Evolutionary conservation across 2,888 invertebrate genomes (phyloP), one percentile per base, ranked within the genome.

Genomic region (Pachymerium ferrugineum): DNA sequence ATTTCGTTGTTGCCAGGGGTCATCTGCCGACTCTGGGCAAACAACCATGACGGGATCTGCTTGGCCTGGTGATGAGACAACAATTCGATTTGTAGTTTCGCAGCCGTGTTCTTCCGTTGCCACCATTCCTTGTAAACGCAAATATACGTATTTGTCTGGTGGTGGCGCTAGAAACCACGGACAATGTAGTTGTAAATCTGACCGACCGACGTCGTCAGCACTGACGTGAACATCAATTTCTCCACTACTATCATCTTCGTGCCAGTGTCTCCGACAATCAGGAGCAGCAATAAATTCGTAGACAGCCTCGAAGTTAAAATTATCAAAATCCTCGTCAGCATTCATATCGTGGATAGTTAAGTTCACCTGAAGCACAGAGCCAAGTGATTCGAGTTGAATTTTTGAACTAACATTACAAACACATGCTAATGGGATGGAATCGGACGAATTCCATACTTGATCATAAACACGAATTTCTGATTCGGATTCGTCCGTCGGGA

Each of bases 291-390:
- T 86, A 79, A 93, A 93, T 81, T 92, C 92, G 83, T 91, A 93
- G 12, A 86, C 83, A 5, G 90, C 92, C 79, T 92, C 91, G 83
- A 92, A 91, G 80, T 88, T 88, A 82, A 91, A 91, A 80, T 90
- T 89, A 74, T 89, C 86, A 80, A 91, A 90, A 83, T 92, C 90
- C 82, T 92, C 90, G 6, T 90, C 89, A 74, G 91, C 89, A 83
- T 89, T 89, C 93, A 93, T 91, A 81, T 89, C 86, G 14, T 88
- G 88, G 6, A 92, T 87, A 22, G 88, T 87, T 80, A 92, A 91
- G 79, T 88, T 89, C 0, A 92, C 86, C 81, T 90, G 88, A 8
- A 92, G 87, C 74, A 88, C 87, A 70, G 87, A 86, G 1, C 90
- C 88, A 14, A 90, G 89, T 76, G 91, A 85, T 25, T 89, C 89